phyloP scores from a whole-genome alignment of 2,888 invertebrate species.

The Sinopyrophorus schimmeli region DNA sequence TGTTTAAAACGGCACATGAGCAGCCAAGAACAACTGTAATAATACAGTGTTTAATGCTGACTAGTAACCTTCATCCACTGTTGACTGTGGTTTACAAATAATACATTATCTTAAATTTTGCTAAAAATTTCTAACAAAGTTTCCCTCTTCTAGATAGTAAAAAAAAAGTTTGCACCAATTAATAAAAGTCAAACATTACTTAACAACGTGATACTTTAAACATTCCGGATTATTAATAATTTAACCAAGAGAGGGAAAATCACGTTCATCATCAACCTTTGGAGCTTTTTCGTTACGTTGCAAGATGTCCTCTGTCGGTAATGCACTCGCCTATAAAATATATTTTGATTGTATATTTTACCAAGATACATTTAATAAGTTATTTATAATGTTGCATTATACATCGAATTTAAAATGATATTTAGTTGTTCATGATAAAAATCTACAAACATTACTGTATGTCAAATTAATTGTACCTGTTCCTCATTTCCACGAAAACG shows the following conservation, averaged over 20 bases:
- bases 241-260: conserved; percentile 92
- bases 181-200: conserved; percentile 45
- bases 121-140: conserved; percentile 37
- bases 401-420: too few species aligned
- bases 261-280: conserved; percentile 93
- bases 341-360: too few species aligned
- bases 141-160: conserved; percentile 42
- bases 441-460: background rate
- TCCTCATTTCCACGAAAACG: conserved; percentile 51
- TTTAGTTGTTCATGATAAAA: too few species aligned
- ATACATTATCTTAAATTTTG: conserved; percentile 37
- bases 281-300: conserved; percentile 61
- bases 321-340: conserved; percentile 2
- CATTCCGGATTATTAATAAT: conserved; percentile 34
- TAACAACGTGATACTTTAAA: conserved; percentile 29
- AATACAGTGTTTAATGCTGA: conserved; percentile 49
- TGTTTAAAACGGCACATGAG: conserved; percentile 30
- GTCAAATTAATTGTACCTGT: conserved; percentile 23
- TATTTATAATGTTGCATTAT: too few species aligned
- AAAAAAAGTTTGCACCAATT: conserved; percentile 50
- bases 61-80: conserved; percentile 51
- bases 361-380: too few species aligned
- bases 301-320: conserved; percentile 6
- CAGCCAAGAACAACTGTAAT: conserved; percentile 37
- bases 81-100: conserved; percentile 50